Percentiles rank a stretch among this genome's conserved stretches.
phyloP scores from a whole-genome alignment of 1,140 invertebrate genomes.

The Panagrolaimus sp. region DNA sequence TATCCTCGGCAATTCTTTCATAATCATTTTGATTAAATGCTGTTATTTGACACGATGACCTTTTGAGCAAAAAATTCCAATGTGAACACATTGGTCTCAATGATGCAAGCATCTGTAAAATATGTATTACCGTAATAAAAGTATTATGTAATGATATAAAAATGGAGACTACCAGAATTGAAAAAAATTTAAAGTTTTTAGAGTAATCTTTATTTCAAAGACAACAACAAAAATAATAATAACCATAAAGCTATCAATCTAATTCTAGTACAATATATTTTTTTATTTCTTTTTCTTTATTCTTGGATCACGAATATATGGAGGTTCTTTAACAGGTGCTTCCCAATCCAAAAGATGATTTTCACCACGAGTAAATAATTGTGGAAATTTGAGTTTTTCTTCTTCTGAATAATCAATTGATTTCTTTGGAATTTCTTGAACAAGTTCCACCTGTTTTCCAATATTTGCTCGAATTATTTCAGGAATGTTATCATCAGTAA shows the following conservation, averaged over 20 bases:
- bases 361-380: constrained; percentile 24
- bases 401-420: constrained; percentile 53
- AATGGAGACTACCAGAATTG: neutral
- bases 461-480: constrained; percentile 48
- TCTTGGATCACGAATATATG: constrained; percentile 4
- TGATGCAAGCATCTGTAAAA: neutral
- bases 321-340: constrained; percentile 16
- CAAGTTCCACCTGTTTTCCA: constrained; percentile 52
- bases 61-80: too few species aligned
- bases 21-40: neutral
- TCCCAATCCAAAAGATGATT: constrained; percentile 48
- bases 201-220: neutral
- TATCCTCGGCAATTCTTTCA: constrained; percentile 34
- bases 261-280: neutral
- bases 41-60: neutral
- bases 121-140: neutral
- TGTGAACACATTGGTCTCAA: too few species aligned
- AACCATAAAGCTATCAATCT: neutral
- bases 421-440: constrained; percentile 50
- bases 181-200: neutral
- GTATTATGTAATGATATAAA: too few species aligned
- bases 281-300: constrained; percentile 8
- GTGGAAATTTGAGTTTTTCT: constrained; percentile 47
- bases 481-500: constrained; percentile 52
- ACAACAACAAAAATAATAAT: neutral